Conservation (phyloP, 2,888 invertebrate genomes). For the Aradus depressus region DNA sequence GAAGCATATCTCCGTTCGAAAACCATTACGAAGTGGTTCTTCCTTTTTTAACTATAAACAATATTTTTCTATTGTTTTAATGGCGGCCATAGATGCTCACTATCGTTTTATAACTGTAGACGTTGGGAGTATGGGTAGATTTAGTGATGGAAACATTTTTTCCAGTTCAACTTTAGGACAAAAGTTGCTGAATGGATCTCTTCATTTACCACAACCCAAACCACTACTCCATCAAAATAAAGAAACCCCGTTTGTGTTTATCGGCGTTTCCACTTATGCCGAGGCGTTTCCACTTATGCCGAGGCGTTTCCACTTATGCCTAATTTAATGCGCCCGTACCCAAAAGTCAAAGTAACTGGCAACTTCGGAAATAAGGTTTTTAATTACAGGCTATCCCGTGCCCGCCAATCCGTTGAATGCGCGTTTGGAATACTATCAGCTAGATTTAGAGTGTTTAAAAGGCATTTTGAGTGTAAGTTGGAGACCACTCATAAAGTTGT, state of each 20-base stretch:
- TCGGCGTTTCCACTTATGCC: too few species aligned
- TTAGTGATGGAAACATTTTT: conserved; percentile 32
- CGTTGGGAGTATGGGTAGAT: conserved; percentile 31
- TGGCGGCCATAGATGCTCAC: conserved; percentile 32
- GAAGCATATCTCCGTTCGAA: conserved; percentile 32
- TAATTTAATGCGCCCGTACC: too few species aligned
- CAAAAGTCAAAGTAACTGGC: conserved; percentile 1
- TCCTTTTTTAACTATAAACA: conserved; percentile 33
- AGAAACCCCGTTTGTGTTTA: too few species aligned
- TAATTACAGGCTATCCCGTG: conserved; percentile 19
- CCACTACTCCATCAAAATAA: too few species aligned
- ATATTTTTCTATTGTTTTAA: conserved; percentile 31
- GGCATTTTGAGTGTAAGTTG: conserved; percentile 1
- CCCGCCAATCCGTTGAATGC: conserved; percentile 10
- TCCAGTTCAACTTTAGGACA: conserved; percentile 26
- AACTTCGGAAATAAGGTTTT: conserved; percentile 6
- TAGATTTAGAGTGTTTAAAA: conserved; percentile 10
- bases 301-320: too few species aligned
- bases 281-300: too few species aligned
- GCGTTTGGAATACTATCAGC: conserved; percentile 17
- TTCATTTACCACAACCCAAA: conserved; percentile 27
- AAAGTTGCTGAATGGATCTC: conserved; percentile 21
- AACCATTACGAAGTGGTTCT: too few species aligned
- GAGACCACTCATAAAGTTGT: too few species aligned
- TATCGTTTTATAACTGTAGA: conserved; percentile 32